phyloP scores from a whole-genome alignment of 2,888 invertebrate species.

The Lymantria dispar region DNA sequence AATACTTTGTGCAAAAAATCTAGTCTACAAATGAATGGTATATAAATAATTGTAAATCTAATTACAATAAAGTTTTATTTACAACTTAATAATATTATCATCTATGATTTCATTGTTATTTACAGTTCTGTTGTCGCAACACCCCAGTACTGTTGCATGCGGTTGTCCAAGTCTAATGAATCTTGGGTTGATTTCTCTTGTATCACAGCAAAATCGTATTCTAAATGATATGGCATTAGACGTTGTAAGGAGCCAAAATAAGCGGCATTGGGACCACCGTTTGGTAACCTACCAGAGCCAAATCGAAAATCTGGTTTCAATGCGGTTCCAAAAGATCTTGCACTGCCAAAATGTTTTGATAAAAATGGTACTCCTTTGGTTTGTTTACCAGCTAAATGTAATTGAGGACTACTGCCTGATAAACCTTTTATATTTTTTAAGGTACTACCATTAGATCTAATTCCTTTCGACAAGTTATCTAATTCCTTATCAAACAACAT shows the following conservation, averaged over 20 bases:
- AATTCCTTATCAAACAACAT: conserved; percentile 93
- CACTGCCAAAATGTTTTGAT: conserved; percentile 90
- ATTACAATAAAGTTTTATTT: conserved; percentile 71
- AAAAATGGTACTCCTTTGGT: conserved; percentile 79
- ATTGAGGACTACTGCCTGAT: conserved; percentile 87
- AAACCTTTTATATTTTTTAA: conserved; percentile 83
- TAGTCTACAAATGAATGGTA: conserved; percentile 77
- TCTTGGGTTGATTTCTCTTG: conserved; percentile 89
- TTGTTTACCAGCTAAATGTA: conserved; percentile 73
- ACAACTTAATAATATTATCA: conserved; percentile 42
- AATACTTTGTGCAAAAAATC: conserved; percentile 79
- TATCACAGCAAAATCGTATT: conserved; percentile 92
- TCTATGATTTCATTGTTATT: conserved; percentile 29
- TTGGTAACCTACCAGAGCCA: conserved; percentile 83
- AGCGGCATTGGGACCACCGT: conserved; percentile 92
- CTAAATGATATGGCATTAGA: conserved; percentile 90
- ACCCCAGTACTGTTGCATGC: conserved; percentile 96
- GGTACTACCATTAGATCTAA: conserved; percentile 77
- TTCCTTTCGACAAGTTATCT: conserved; percentile 88
- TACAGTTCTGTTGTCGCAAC: conserved; percentile 93
- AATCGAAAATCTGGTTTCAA: conserved; percentile 83
- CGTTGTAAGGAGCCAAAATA: conserved; percentile 93
- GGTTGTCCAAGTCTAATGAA: conserved; percentile 89
- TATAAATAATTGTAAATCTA: conserved; percentile 64
- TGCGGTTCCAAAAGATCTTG: conserved; percentile 88